Conservation (phyloP, 2,797 vertebrate species). For the Trachops cirrhosus region DNA sequence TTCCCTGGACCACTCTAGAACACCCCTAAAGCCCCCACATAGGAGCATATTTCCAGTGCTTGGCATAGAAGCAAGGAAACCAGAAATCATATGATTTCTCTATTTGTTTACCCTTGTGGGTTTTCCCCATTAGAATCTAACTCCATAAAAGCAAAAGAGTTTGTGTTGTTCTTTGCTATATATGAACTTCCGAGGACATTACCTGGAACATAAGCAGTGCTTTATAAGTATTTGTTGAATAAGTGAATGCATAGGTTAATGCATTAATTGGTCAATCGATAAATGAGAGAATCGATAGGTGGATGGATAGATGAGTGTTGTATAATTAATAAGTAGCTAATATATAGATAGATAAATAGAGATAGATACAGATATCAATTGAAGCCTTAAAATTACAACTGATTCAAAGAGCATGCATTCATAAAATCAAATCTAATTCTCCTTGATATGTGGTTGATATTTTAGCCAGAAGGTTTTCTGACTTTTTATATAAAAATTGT, state of each 20-base stretch:
- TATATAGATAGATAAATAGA: no score
- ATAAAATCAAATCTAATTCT: neutral
- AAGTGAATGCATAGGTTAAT: neutral
- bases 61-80: neutral
- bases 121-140: neutral
- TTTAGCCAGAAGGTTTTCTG: neutral
- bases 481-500: neutral
- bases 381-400: neutral
- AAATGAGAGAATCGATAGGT: neutral
- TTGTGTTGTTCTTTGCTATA: neutral
- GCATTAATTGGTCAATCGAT: neutral
- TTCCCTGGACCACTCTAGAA: neutral
- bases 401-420: neutral
- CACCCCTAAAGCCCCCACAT: fast-evolving
- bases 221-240: neutral
- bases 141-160: neutral
- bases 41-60: neutral
- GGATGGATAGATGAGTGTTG: neutral
- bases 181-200: neutral
- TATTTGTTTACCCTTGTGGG: neutral
- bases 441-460: neutral
- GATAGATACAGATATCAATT: neutral
- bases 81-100: neutral
- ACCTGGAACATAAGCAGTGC: neutral
- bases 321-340: neutral